Evolutionary conservation across 2,113 vertebrate genomes (phyloP).

Genomic region (Phoenicopterus ruber): DNA sequence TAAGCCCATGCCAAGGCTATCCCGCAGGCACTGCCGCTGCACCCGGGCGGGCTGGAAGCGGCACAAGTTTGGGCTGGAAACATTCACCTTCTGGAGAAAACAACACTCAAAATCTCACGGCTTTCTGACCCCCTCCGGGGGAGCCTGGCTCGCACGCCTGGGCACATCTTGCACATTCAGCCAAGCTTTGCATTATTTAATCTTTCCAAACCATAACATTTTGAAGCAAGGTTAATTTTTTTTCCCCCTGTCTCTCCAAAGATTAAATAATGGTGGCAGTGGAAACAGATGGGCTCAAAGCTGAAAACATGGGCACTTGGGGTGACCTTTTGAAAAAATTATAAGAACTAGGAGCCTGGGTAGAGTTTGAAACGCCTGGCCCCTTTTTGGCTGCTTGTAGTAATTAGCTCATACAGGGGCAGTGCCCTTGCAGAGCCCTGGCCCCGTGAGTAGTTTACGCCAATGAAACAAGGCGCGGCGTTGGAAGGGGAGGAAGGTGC

Average conservation of each 20-base stretch:
- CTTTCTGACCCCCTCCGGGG: background rate
- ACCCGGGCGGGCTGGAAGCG: fast-evolving
- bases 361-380: background rate
- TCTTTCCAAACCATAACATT: background rate
- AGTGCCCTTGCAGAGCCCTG: background rate
- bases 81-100: background rate
- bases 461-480: background rate
- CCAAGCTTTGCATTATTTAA: background rate
- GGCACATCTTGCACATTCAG: background rate
- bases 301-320: background rate
- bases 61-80: background rate
- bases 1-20: background rate
- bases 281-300: background rate
- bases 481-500: background rate
- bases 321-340: background rate
- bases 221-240: background rate
- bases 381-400: background rate
- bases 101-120: background rate
- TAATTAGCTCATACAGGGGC: background rate
- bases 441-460: background rate
- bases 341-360: background rate
- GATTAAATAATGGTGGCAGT: background rate
- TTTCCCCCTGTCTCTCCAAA: background rate
- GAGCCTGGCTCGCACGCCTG: fast-evolving
- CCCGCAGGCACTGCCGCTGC: background rate